Conservation (phyloP, 2,113 vertebrate genomes). For the Pholis gunnellus region DNA sequence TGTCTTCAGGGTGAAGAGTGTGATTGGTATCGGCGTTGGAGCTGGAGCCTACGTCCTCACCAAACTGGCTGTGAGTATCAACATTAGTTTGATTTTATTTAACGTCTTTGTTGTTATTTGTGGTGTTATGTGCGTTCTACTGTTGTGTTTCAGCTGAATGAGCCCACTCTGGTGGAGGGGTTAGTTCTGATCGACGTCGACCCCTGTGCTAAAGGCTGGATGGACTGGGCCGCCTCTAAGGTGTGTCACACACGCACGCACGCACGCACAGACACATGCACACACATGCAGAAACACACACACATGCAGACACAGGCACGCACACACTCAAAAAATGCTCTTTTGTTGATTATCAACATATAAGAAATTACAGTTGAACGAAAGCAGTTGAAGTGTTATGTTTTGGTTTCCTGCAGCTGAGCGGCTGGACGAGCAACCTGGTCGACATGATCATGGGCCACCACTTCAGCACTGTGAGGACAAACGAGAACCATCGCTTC, state of each 20-base stretch:
- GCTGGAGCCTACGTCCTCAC: constrained; percentile 90
- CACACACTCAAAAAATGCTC: too few relatives aligned
- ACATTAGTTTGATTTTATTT: too few relatives aligned
- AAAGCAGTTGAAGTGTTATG: background rate
- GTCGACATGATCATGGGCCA: constrained; percentile 94
- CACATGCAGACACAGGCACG: too few relatives aligned
- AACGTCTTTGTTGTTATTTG: background rate
- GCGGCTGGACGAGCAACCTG: constrained; percentile 94
- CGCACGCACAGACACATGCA: constrained; percentile 5
- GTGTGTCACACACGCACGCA: constrained; percentile 64
- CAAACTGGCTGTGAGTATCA: constrained; percentile 86
- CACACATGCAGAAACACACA: background rate
- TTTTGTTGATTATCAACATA: too few relatives aligned
- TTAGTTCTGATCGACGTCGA: constrained; percentile 96
- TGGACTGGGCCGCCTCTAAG: constrained; percentile 97
- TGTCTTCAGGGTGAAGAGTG: constrained; percentile 88
- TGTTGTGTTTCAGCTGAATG: constrained; percentile 86
- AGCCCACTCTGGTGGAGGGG: constrained; percentile 92
- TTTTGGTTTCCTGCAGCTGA: constrained; percentile 83
- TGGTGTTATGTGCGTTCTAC: background rate
- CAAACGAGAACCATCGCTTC: background rate
- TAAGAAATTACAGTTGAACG: too few relatives aligned
- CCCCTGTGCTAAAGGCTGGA: constrained; percentile 96
- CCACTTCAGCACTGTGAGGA: constrained; percentile 94
- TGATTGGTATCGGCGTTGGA: constrained; percentile 89